These are phyloP conservation scores for Tragelaphus buxtoni DNA, from an alignment of 2,113 vertebrate genomes.

Conservation along the genomic window DNA sequence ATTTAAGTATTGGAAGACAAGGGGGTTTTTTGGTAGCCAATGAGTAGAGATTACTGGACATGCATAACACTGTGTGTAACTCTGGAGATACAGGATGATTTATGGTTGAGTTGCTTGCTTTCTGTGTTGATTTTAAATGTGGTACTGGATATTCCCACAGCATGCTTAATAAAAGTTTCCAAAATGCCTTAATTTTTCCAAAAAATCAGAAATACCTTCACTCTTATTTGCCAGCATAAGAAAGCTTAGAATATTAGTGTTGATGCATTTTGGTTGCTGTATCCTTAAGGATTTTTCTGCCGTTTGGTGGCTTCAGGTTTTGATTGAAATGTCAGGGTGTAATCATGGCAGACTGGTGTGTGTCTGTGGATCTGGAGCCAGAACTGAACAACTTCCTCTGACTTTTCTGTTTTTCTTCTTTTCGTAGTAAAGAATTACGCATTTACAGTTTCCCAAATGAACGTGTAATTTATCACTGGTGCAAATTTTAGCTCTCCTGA, in stretches of 20 bases:
- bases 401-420: background rate
- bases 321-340: background rate
- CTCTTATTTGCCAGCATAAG: background rate
- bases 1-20: background rate
- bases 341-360: background rate
- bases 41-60: background rate
- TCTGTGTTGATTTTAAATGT: background rate
- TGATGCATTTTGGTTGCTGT: background rate
- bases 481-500: background rate
- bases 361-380: background rate
- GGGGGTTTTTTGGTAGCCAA: background rate
- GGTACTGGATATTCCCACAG: background rate
- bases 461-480: background rate
- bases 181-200: background rate
- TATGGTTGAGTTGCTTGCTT: background rate
- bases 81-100: background rate
- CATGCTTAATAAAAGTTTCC: background rate
- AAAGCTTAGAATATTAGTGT: background rate
- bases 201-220: background rate
- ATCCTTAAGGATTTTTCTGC: background rate
- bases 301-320: background rate
- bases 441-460: conserved; percentile 25
- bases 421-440: background rate
- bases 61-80: background rate
- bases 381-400: background rate